phyloP scores from a whole-genome alignment of 2,797 vertebrate genomes.

The Heliangelus exortis region DNA sequence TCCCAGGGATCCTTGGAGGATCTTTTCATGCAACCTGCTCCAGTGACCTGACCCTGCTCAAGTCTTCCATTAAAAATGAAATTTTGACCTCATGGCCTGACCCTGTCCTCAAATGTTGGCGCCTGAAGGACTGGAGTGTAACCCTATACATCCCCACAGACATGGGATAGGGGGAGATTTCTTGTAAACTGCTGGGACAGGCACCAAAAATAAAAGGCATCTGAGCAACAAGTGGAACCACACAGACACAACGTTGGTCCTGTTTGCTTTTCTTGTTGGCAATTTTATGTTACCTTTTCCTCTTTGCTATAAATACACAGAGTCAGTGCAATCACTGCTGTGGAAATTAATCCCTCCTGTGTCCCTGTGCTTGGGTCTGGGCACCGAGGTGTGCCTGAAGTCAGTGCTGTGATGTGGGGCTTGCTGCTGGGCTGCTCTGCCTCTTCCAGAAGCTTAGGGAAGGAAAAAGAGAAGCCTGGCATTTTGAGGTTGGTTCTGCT shows the following conservation, averaged over 20 bases:
- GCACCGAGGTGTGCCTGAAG: neutral
- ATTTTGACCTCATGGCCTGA: neutral
- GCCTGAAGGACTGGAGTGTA: neutral
- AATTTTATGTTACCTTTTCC: neutral
- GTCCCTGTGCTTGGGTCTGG: neutral
- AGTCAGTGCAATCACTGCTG: neutral
- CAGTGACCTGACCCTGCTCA: neutral
- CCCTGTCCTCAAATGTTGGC: neutral
- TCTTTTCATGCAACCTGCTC: neutral
- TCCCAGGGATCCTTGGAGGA: neutral
- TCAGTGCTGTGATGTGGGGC: neutral
- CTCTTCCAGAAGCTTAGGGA: neutral
- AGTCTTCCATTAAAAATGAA: neutral
- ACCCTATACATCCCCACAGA: neutral
- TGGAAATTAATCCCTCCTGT: neutral
- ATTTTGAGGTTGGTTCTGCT: neutral
- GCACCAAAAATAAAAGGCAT: slow-evolving; percentile 58
- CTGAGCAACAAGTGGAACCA: slow-evolving; percentile 1
- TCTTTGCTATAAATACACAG: neutral
- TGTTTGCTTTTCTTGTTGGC: neutral
- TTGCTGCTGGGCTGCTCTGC: neutral
- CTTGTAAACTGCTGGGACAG: slow-evolving; percentile 32
- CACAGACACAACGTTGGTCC: rapidly evolving
- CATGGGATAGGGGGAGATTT: slow-evolving; percentile 43
- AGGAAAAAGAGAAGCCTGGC: neutral